These are phyloP conservation scores for Sarotherodon lohbergeri DNA, from an alignment of 2,113 vertebrate species.

Conservation along the genomic window DNA sequence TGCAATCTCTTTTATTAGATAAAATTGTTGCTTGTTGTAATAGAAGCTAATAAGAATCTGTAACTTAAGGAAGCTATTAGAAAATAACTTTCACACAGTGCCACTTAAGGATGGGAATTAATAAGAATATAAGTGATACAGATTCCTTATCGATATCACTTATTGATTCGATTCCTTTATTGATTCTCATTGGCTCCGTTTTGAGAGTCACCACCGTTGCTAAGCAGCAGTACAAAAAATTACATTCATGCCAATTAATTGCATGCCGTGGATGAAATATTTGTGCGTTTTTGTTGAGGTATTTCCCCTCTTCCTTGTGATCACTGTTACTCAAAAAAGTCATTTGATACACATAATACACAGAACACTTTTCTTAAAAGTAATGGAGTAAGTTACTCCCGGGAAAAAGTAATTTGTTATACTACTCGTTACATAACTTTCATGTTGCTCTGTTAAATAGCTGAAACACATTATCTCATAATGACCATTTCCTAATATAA, in stretches of 20 bases:
- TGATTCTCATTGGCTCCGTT: neutral
- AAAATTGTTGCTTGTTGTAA: neutral
- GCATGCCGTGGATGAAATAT: neutral
- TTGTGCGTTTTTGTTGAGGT: neutral
- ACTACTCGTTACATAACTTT: neutral
- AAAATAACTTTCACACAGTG: neutral
- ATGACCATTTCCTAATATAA: neutral
- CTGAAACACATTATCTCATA: neutral
- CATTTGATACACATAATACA: neutral
- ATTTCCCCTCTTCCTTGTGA: neutral
- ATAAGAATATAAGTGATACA: neutral
- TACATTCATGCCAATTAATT: neutral
- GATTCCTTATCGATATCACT: neutral
- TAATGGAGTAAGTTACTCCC: neutral
- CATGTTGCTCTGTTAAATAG: neutral
- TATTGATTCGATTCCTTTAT: neutral
- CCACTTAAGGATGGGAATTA: neutral
- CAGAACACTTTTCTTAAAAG: neutral
- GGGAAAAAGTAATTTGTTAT: neutral
- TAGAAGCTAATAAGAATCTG: neutral
- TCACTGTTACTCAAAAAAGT: neutral
- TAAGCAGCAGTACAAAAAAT: neutral
- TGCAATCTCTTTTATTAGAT: neutral
- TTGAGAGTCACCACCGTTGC: neutral
- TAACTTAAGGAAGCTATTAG: neutral